These are phyloP conservation scores for Leptopilina clavipes DNA, from an alignment of 1,140 invertebrate genomes.

Conservation along the genomic window DNA sequence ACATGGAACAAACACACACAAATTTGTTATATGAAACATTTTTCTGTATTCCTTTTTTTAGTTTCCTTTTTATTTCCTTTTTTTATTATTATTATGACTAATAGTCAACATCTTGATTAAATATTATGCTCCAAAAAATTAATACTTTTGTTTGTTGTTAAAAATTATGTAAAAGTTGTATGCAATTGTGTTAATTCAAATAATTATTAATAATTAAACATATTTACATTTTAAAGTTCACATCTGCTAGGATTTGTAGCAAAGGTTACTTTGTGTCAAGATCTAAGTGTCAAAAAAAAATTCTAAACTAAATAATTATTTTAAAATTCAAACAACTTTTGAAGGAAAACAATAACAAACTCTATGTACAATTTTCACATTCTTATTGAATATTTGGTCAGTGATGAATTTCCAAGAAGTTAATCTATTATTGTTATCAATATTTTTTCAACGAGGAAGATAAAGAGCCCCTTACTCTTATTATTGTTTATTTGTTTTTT, in stretches of 20 bases:
- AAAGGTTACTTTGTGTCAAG: constrained; percentile 16
- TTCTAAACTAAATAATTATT: constrained; percentile 7
- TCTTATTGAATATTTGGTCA: background rate
- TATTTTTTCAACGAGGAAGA: background rate
- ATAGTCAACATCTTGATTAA: background rate
- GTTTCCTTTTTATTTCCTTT: no score
- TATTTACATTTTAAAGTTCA: constrained; percentile 1
- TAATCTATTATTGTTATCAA: constrained; percentile 6
- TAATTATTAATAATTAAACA: no score
- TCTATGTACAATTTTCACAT: background rate
- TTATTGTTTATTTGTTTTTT: background rate
- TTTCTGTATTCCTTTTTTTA: no score
- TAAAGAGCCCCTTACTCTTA: background rate
- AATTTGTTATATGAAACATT: no score
- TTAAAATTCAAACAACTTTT: background rate
- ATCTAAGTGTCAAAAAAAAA: no score
- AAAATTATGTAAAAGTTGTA: no score
- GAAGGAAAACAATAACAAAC: background rate
- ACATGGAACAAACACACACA: no score
- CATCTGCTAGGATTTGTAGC: constrained; percentile 12
- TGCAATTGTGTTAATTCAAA: background rate
- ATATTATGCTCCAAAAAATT: no score
- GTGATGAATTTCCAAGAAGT: background rate
- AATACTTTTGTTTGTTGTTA: background rate
- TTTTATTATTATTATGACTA: no score